Evolutionary conservation across 2,888 invertebrate genomes (phyloP).

Genomic region (Theodoxus fluviatilis): DNA sequence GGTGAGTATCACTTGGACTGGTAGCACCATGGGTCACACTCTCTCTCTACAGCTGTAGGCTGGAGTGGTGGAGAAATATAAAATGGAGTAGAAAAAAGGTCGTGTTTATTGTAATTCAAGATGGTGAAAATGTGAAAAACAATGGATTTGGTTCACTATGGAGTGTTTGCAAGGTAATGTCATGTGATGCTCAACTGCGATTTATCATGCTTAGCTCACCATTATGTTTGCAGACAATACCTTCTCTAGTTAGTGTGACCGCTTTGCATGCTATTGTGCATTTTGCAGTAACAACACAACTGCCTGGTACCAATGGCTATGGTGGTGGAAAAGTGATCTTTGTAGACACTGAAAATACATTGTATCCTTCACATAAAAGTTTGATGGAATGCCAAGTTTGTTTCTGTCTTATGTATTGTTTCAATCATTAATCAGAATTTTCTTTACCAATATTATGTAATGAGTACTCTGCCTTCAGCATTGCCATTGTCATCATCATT

Average conservation of each 20-base stretch:
- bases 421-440: background rate
- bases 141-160: no score
- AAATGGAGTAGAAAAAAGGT: no score
- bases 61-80: no score
- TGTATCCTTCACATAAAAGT: constrained; percentile 70
- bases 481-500: background rate
- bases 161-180: no score
- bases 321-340: constrained; percentile 83
- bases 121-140: no score
- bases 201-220: no score
- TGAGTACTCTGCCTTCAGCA: background rate
- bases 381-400: background rate
- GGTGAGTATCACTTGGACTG: constrained; percentile 53
- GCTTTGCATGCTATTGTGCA: constrained; percentile 21
- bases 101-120: no score
- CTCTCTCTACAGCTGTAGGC: no score
- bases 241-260: no score
- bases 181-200: no score
- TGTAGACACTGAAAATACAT: constrained; percentile 83
- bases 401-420: background rate
- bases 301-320: constrained; percentile 75
- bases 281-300: constrained; percentile 75
- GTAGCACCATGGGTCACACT: no score
- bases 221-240: no score
- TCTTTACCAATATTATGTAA: constrained; percentile 3